These are phyloP conservation scores for Sprattus sprattus DNA, from an alignment of 2,113 vertebrate species.

Conservation along the genomic window DNA sequence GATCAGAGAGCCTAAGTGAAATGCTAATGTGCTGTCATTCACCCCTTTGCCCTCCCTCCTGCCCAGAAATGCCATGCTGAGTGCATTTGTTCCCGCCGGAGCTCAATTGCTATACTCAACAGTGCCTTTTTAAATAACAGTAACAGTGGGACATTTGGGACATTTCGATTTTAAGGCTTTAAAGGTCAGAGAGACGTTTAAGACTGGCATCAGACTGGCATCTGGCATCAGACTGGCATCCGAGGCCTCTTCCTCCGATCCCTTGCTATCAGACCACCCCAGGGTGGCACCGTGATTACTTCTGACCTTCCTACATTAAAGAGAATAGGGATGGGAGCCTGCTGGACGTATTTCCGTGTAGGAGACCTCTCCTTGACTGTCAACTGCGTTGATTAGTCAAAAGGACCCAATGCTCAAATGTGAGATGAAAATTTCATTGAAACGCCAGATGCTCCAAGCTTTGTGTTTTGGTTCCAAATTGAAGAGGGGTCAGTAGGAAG, in stretches of 20 bases:
- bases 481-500: not conserved
- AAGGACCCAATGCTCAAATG: not conserved
- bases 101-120: not conserved
- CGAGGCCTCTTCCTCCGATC: not conserved
- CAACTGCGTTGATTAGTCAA: not conserved
- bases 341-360: not conserved
- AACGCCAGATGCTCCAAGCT: not conserved
- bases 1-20: not conserved
- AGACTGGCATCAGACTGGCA: too few relatives aligned
- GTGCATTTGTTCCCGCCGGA: not conserved
- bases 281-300: not conserved
- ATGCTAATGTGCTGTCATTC: not conserved
- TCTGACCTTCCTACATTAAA: not conserved
- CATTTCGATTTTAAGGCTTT: not conserved
- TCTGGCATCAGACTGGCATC: not conserved
- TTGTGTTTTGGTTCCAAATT: not conserved
- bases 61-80: not conserved
- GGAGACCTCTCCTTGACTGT: not conserved
- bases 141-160: not conserved
- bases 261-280: not conserved
- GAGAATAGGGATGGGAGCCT: not conserved
- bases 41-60: not conserved
- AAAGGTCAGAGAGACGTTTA: not conserved
- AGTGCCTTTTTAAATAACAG: slow-evolving; percentile 1
- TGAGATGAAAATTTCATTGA: not conserved